Evolutionary conservation across 2,888 invertebrate species (phyloP).

Genomic region (Caenorhabditis sp.): DNA sequence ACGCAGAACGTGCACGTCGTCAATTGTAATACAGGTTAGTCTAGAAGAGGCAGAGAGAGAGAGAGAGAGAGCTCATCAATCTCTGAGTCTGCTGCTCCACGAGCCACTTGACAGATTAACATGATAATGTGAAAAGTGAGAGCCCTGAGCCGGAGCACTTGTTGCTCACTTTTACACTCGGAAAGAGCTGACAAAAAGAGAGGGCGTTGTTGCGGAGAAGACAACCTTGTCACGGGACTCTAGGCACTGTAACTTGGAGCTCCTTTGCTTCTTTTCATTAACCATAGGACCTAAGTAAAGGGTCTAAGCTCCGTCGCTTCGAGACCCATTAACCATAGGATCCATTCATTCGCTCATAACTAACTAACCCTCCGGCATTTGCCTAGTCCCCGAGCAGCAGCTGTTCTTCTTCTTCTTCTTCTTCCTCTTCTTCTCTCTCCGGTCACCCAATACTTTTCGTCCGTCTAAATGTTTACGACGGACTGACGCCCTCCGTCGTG

Average conservation of each 20-base stretch:
- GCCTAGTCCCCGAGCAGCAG: not conserved
- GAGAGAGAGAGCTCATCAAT: too few species aligned
- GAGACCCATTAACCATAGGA: not conserved
- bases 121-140: conserved; percentile 35
- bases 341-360: conserved; percentile 23
- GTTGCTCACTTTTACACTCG: conserved; percentile 33
- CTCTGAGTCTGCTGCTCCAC: conserved; percentile 6
- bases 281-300: too few species aligned
- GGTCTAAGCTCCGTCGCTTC: too few species aligned
- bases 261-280: too few species aligned
- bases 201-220: too few species aligned
- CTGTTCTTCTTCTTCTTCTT: conserved; percentile 23
- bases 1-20: conserved; percentile 23
- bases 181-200: not conserved
- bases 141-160: conserved; percentile 10
- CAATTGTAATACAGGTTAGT: conserved; percentile 50
- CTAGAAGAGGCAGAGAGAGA: too few species aligned
- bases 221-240: too few species aligned
- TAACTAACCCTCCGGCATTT: conserved; percentile 1
- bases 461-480: conserved; percentile 53
- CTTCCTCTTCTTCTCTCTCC: conserved; percentile 18
- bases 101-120: conserved; percentile 29
- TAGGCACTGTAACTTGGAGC: too few species aligned
- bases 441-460: conserved; percentile 48
- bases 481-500: conserved; percentile 40